Percentiles rank a stretch among this genome's conserved stretches.
phyloP scores from a whole-genome alignment of 2,797 vertebrate species.

The Fundulus diaphanus region DNA sequence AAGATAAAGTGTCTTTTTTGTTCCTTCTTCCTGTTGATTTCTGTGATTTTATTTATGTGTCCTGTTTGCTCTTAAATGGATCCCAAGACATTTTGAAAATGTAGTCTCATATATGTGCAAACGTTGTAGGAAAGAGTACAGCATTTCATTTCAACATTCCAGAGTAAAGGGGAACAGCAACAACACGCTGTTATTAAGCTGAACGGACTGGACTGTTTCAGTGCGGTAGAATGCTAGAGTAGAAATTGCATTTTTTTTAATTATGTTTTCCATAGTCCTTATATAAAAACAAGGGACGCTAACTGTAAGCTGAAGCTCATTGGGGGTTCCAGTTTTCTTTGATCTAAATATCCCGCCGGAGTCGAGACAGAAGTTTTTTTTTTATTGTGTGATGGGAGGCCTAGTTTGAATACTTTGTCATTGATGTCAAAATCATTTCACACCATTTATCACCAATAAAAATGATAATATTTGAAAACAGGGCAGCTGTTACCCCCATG shows the following conservation, averaged over 20 bases:
- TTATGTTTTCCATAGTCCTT: neutral
- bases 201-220: neutral
- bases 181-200: neutral
- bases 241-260: neutral
- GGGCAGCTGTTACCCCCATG: neutral
- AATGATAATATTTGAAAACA: neutral
- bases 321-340: neutral
- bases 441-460: neutral
- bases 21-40: constrained; percentile 3
- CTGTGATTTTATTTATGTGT: constrained; percentile 19
- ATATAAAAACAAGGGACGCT: neutral
- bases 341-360: neutral
- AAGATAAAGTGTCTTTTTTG: constrained; percentile 9
- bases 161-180: neutral
- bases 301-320: neutral
- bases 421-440: neutral
- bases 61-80: constrained; percentile 28
- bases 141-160: neutral
- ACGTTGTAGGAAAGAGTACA: constrained; percentile 20
- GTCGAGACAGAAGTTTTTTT: neutral
- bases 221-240: neutral
- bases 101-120: constrained; percentile 14
- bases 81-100: constrained; percentile 42
- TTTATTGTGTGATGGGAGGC: neutral
- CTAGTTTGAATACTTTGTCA: neutral